Conservation (phyloP, 2,797 vertebrate species). For the Kryptopterus vitreolus region DNA sequence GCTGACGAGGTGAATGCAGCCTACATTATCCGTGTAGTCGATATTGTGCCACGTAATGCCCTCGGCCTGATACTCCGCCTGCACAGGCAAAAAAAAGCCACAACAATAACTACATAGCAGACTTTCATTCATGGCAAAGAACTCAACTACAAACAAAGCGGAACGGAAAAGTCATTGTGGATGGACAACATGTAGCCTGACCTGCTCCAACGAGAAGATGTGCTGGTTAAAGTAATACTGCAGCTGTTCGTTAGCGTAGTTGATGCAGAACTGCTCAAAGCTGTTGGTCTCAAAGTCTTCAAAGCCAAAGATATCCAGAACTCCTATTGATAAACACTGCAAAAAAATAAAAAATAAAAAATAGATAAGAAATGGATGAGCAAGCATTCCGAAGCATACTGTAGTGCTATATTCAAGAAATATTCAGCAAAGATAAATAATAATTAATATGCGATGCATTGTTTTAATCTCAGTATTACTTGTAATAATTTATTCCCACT, state of each 20-base stretch:
- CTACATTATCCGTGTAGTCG: constrained; percentile 94
- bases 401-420: not conserved
- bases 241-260: constrained; percentile 97
- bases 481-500: not conserved
- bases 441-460: not conserved
- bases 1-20: constrained; percentile 96
- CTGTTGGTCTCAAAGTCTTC: constrained; percentile 98
- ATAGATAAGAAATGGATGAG: not conserved
- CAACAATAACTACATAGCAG: not conserved
- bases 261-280: constrained; percentile 99
- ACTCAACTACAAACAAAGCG: not conserved
- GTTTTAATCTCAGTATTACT: not conserved
- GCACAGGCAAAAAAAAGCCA: constrained; percentile 18
- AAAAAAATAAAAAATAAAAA: constrained; percentile 5
- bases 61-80: constrained; percentile 96
- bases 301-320: constrained; percentile 97
- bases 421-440: not conserved
- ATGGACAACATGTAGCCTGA: constrained; percentile 55
- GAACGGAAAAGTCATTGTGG: not conserved
- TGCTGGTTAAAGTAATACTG: constrained; percentile 99
- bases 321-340: constrained; percentile 94
- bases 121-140: not conserved
- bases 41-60: constrained; percentile 99
- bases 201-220: constrained; percentile 98
- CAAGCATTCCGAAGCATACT: not conserved